Base-by-base conservation (phyloP, 2,797 vertebrate species). In the Aplochiton taeniatus region DNA sequence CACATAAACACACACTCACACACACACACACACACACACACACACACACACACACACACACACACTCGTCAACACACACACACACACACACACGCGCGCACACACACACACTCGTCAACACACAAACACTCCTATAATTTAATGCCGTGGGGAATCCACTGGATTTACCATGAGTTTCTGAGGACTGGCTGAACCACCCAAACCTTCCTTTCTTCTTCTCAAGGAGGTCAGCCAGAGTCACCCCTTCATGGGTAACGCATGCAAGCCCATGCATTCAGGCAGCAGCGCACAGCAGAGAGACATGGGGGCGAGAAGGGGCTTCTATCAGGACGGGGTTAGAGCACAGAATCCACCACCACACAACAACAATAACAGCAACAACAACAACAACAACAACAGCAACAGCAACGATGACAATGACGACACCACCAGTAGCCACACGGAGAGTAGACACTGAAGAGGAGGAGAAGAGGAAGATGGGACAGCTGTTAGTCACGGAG, bases 151-250 rank as follows among this genome's bases (percentile, higher is more conserved):
- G 86, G 92, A 92, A 90, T 81, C 74, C 80, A 87, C 74, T 84
- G 79, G 78, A 93, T 94, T 98, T 98, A 98, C 96, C 97, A 90
- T 96, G 96, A 92, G 96, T 96, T 88, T 95, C 95, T 90, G 96
- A 91, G 90, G 94, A 95, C 91, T 95, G 95, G 89, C 91, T 95
- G 94, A 97, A 97, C 92, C 93, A 95, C 83, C 92, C 93, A 94
- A 98, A 95, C 90, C 92, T 95, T 92, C 94, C 95, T 93, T 95
- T 99, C 96, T 96, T 98, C 95, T 98, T 98, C 77, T 95, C 95
- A 83, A 95, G 95, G 82, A 98, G 94, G 91, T 98, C 96, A 77
- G 94, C 97, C 94, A 98, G 86, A 50, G 96, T 97, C 90, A 98
- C 93, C 90, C 96, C 96, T 98, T 96, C 82, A 89, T 89, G 90